phyloP scores from a whole-genome alignment of 2,888 invertebrate genomes.

The Amphipoea lucens region DNA sequence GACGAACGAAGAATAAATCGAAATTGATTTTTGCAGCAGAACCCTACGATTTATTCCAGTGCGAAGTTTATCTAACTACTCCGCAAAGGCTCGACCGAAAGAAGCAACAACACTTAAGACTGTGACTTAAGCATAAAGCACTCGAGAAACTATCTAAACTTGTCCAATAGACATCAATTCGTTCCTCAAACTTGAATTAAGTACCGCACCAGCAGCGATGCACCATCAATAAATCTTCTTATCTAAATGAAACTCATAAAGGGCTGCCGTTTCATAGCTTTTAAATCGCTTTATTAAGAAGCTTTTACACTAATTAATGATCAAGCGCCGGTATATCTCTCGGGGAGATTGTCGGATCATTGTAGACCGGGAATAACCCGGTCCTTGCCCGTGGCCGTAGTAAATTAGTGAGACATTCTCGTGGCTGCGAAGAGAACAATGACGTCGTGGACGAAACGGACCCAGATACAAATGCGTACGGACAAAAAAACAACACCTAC shows the following conservation, averaged over 20 bases:
- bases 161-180: slow-evolving; percentile 57
- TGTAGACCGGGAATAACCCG: slow-evolving; percentile 78
- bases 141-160: slow-evolving; percentile 49
- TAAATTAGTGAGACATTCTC: slow-evolving; percentile 76
- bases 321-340: slow-evolving; percentile 76
- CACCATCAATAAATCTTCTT: slow-evolving; percentile 74
- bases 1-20: too few species aligned
- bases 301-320: slow-evolving; percentile 82
- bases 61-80: background rate
- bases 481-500: slow-evolving; percentile 77
- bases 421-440: slow-evolving; percentile 75
- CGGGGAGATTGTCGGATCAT: slow-evolving; percentile 72
- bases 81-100: background rate
- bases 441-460: slow-evolving; percentile 76
- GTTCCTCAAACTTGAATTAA: slow-evolving; percentile 58
- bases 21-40: background rate
- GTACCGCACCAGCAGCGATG: slow-evolving; percentile 42
- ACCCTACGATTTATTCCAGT: background rate
- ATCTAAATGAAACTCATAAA: slow-evolving; percentile 81
- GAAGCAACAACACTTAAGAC: slow-evolving; percentile 19
- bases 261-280: slow-evolving; percentile 77
- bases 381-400: slow-evolving; percentile 73
- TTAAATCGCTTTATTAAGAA: slow-evolving; percentile 82
- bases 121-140: slow-evolving; percentile 15
- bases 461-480: slow-evolving; percentile 77